Evolutionary conservation across 1,140 invertebrate species (phyloP), one percentile per base, ranked within the genome.

Genomic region (Caenorhabditis brenneri): DNA sequence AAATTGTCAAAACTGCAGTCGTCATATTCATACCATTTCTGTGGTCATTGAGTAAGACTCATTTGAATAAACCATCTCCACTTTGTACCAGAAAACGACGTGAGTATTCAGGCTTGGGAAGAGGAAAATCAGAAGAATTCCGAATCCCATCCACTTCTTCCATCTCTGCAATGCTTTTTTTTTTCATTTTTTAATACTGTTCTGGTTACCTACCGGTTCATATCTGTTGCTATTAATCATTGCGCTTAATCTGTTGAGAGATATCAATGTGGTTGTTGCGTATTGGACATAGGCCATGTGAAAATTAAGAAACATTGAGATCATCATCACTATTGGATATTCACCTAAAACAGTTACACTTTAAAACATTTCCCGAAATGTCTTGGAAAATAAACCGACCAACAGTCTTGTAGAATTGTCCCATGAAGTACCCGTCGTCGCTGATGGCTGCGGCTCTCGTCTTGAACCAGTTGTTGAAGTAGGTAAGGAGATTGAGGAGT

Each of bases 281-380:
- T 58, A 58, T 29, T 58, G 53, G 10, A 58, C 53, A 58, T 58
- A 58, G 7, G 53, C 53, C 53, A 58, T 58, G 29, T 58, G 53
- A 29, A 58, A 58, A 10, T 27, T 58, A 5, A 58, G 16, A 58
- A 29, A 29, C n/a, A n/a, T n/a, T n/a, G n/a, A n/a, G n/a, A n/a
- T n/a, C n/a, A n/a, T n/a, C n/a, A n/a, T n/a, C n/a, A n/a, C n/a
- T n/a, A n/a, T n/a, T n/a, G n/a, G n/a, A n/a, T n/a, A n/a, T n/a
- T n/a, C n/a, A n/a, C n/a, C n/a, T n/a, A n/a, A n/a, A n/a, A n/a
- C n/a, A n/a, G n/a, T n/a, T 29, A 29, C 9, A 58, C 53, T 27
- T 29, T 9, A 6, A 29, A 29, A 29, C 27, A 29, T 31, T 58
- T 29, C 6, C 0, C 7, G 9, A 58, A 31, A 29, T 24, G 3